Conservation (phyloP, 2,797 vertebrate species). For the Labroides dimidiatus region DNA sequence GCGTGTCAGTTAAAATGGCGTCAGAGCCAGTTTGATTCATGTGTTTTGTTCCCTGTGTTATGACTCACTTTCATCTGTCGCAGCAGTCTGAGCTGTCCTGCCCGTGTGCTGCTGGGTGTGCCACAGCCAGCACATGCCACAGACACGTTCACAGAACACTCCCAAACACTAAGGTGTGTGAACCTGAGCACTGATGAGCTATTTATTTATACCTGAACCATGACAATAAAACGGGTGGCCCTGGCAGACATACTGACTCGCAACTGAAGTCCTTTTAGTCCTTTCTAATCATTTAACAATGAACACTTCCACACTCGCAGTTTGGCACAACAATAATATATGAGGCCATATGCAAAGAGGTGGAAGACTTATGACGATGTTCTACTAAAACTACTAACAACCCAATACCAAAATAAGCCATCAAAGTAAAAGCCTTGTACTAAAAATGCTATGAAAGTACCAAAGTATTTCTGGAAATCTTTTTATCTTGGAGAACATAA, state of each 20-base stretch:
- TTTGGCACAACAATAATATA: background rate
- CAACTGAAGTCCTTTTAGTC: background rate
- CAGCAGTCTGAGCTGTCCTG: constrained; percentile 48
- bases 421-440: background rate
- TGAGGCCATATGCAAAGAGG: background rate
- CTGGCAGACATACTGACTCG: background rate
- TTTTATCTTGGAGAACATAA: too few species aligned
- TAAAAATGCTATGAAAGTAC: background rate
- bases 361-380: background rate
- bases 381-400: background rate
- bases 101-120: constrained; percentile 71
- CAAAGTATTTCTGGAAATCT: too few species aligned
- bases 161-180: constrained; percentile 67
- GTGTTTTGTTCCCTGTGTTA: constrained; percentile 20
- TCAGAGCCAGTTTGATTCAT: constrained; percentile 51
- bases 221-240: constrained; percentile 18
- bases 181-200: constrained; percentile 33
- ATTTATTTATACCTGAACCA: constrained; percentile 32
- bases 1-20: constrained; percentile 46
- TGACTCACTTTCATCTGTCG: constrained; percentile 67
- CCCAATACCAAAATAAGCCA: background rate
- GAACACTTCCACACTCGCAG: background rate
- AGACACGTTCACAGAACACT: constrained; percentile 64
- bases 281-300: background rate
- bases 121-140: constrained; percentile 65